phyloP scores from a whole-genome alignment of 2,797 vertebrate species.

The Limosa lapponica region DNA sequence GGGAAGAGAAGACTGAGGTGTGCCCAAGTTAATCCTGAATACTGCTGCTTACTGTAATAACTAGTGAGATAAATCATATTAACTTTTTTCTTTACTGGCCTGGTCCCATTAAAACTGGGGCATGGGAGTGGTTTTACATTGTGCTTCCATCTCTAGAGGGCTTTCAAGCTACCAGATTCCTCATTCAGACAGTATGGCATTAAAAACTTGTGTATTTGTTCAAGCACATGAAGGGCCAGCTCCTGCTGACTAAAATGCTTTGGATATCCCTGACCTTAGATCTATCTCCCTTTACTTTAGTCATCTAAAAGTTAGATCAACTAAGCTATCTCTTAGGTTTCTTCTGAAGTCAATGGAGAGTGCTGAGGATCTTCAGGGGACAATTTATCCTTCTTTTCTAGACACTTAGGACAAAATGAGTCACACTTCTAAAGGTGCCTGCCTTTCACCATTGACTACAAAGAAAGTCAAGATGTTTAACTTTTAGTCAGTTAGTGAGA shows the following conservation, averaged over 20 bases:
- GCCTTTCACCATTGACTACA: not conserved
- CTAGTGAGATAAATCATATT: not conserved
- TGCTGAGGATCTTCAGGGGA: not conserved
- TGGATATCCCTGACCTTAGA: not conserved
- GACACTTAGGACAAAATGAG: not conserved
- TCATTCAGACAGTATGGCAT: not conserved
- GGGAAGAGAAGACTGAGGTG: not conserved
- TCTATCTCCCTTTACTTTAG: not conserved
- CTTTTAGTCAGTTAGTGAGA: not conserved
- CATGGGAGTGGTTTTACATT: not conserved
- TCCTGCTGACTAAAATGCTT: not conserved
- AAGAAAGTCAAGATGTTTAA: slow-evolving; percentile 10
- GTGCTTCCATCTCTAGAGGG: not conserved
- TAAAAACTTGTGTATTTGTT: not conserved
- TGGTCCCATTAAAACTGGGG: not conserved
- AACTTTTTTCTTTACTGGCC: not conserved
- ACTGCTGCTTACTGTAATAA: not conserved
- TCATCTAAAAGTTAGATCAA: not conserved
- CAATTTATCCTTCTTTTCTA: not conserved
- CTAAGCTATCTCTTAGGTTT: not conserved
- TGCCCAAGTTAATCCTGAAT: not conserved
- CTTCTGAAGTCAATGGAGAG: not conserved
- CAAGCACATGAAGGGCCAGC: not conserved
- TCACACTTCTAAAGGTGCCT: slow-evolving; percentile 17
- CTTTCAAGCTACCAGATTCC: not conserved